These are phyloP conservation scores for Caenorhabditis uteleia DNA, from an alignment of 2,888 invertebrate species.

Conservation along the genomic window DNA sequence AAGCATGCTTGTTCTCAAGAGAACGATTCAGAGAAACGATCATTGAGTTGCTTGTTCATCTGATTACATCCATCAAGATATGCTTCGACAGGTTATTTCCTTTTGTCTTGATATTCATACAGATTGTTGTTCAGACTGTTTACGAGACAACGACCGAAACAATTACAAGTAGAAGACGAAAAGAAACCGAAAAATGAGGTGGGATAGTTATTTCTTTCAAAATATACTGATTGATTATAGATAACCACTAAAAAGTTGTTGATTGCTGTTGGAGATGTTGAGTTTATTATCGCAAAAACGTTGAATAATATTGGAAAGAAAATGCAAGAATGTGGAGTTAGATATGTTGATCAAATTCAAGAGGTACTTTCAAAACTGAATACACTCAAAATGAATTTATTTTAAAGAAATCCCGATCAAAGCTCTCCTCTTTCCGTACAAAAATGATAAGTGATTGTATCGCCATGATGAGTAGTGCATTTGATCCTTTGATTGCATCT, in stretches of 20 bases:
- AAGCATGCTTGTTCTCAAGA: slow-evolving; percentile 62
- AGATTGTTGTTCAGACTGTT: slow-evolving; percentile 15
- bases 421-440: slow-evolving; percentile 53
- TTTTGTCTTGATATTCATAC: not conserved
- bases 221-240: too few species aligned
- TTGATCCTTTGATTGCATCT: slow-evolving; percentile 52
- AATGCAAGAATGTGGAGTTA: slow-evolving; percentile 63
- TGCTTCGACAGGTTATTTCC: slow-evolving; percentile 41
- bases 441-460: slow-evolving; percentile 59
- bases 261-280: slow-evolving; percentile 66
- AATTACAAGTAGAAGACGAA: slow-evolving; percentile 10
- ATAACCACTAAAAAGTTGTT: slow-evolving; percentile 62
- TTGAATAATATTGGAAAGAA: slow-evolving; percentile 59
- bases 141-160: slow-evolving; percentile 27
- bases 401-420: slow-evolving; percentile 55
- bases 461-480: slow-evolving; percentile 53
- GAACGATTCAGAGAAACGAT: slow-evolving; percentile 61
- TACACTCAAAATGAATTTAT: not conserved
- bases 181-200: slow-evolving; percentile 3
- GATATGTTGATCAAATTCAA: slow-evolving; percentile 62
- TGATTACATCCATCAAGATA: slow-evolving; percentile 49
- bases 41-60: slow-evolving; percentile 54
- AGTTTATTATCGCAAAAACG: slow-evolving; percentile 63
- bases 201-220: not conserved
- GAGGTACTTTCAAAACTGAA: slow-evolving; percentile 41